Percentiles rank a stretch among this genome's conserved stretches.
phyloP scores from a whole-genome alignment of 2,888 invertebrate genomes.

The Tiliacea aurago region DNA sequence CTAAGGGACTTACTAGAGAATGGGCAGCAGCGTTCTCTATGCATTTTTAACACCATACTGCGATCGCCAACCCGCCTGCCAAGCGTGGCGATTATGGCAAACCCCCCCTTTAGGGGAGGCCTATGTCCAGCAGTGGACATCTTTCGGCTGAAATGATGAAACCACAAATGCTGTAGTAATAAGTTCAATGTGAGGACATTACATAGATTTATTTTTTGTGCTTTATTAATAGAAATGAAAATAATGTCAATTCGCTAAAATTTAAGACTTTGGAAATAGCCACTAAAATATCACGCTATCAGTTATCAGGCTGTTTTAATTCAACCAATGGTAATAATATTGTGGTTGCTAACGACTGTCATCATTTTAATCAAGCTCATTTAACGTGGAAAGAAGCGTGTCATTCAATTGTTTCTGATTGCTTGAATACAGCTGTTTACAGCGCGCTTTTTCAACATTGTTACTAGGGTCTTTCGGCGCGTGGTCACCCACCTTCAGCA shows the following conservation, averaged over 20 bases:
- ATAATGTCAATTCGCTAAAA: too few relatives aligned
- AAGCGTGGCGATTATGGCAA: too few relatives aligned
- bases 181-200: background rate
- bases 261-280: background rate
- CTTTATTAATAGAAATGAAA: background rate
- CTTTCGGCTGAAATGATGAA: too few relatives aligned
- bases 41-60: too few relatives aligned
- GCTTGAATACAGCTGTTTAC: background rate
- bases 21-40: too few relatives aligned
- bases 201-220: too few relatives aligned
- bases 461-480: background rate
- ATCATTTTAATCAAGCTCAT: slow-evolving; percentile 46
- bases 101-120: too few relatives aligned
- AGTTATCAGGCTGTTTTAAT: background rate
- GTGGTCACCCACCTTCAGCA: background rate
- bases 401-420: slow-evolving; percentile 50
- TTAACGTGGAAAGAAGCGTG: slow-evolving; percentile 10
- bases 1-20: too few relatives aligned
- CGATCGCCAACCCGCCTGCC: too few relatives aligned
- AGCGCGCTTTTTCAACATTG: background rate
- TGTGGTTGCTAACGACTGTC: slow-evolving; percentile 23
- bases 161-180: too few relatives aligned
- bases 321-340: slow-evolving; percentile 25
- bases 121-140: too few relatives aligned
- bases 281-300: background rate